Evolutionary conservation across 2,797 vertebrate genomes (phyloP), one percentile per base, ranked within the genome.

Genomic region (Lacerta bilineata): DNA sequence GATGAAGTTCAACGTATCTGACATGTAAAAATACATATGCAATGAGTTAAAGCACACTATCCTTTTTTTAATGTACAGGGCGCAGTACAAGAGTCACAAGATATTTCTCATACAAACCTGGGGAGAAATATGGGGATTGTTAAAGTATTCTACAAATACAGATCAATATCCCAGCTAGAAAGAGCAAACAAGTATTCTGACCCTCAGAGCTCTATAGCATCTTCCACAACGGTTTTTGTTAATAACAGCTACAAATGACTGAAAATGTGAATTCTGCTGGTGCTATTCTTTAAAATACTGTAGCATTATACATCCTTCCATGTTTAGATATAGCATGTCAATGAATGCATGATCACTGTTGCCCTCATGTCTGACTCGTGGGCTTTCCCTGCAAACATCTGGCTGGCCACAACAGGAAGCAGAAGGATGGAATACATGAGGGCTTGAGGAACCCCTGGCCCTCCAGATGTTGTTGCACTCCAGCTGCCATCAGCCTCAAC

Each of bases 91-190:
- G 72, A 87, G 78, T 83, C 69, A 78, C 50, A 87, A 91, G 13
- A 85, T 76, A 46, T 74, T 88, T 92, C 90, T 86, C 20, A 36
- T 83, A 80, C 43, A 64, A 80, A 80, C 83, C 25, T 89, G 77
- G 18, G 39, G 88, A 71, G 68, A 92, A 92, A 90, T 27, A 55
- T 13, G 50, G 50, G 33, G 61, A 81, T 89, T 92, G 87, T 41
- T 78, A 75, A 85, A 81, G 83, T 88, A 72, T 93, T 88, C 71
- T 88, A 33, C 80, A 84, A 66, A 76, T 68, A 80, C 80, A 91
- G 87, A 93, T 86, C 92, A 84, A 69, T 92, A 88, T 91, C 83
- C 76, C 69, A 50, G 72, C 69, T 89, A 80, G 43, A 39, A 88
- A 69, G 64, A 91, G 85, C 83, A 87, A 87, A 83, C 86, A 91